A percentile compares a stretch with the other conserved stretches of the same genome.
These are phyloP conservation scores for Stenichneumon culpator DNA, from an alignment of 2,888 invertebrate genomes.

Conservation along the genomic window DNA sequence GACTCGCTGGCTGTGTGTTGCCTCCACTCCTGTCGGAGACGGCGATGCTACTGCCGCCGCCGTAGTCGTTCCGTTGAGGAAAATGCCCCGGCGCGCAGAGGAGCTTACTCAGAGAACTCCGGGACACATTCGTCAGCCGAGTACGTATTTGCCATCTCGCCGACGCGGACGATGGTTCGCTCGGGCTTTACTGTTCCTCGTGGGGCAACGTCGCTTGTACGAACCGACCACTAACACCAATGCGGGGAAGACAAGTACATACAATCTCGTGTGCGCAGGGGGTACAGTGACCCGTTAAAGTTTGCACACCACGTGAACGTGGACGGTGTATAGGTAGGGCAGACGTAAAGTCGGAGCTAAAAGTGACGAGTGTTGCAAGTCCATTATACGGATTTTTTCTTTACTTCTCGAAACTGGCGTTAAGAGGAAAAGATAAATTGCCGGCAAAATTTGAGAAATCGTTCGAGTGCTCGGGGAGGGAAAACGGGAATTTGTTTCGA, in stretches of 20 bases:
- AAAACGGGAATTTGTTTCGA: too few species aligned
- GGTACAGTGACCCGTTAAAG: slow-evolving; percentile 64
- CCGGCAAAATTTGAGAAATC: not conserved
- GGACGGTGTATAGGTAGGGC: slow-evolving; percentile 33
- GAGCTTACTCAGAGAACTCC: not conserved
- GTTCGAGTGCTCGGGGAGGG: not conserved
- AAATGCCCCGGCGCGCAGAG: slow-evolving; percentile 46
- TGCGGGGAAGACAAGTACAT: not conserved
- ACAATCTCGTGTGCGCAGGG: slow-evolving; percentile 30
- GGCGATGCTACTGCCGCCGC: slow-evolving; percentile 7
- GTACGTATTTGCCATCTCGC: slow-evolving; percentile 29
- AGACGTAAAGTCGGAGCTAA: slow-evolving; percentile 56
- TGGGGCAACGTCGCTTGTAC: slow-evolving; percentile 9
- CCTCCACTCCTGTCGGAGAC: slow-evolving; percentile 2
- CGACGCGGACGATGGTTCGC: slow-evolving; percentile 15
- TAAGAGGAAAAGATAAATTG: not conserved
- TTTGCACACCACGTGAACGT: slow-evolving; percentile 44
- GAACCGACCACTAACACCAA: not conserved
- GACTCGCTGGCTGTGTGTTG: slow-evolving; percentile 1
- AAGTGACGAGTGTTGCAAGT: slow-evolving; percentile 46
- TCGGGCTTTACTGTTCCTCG: slow-evolving; percentile 29
- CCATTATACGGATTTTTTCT: not conserved
- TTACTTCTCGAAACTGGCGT: not conserved
- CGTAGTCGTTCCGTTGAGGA: not conserved
- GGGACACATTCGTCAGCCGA: slow-evolving; percentile 35